A percentile compares a stretch with the other conserved stretches of the same genome.
These are phyloP conservation scores for Bufo bufo DNA, from an alignment of 2,113 vertebrate species.

Conservation along the genomic window DNA sequence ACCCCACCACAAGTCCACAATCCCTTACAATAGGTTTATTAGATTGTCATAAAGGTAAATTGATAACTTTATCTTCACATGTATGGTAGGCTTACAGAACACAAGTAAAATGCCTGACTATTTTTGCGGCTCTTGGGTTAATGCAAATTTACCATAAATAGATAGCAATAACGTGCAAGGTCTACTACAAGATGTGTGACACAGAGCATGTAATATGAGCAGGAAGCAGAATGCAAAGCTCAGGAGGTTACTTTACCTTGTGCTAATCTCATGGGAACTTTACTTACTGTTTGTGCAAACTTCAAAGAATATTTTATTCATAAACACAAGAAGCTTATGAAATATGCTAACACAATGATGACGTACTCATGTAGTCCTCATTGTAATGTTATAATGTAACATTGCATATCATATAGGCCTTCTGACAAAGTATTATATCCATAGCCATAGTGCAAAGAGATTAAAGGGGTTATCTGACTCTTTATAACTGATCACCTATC, in stretches of 20 bases:
- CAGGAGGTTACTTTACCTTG: conserved; percentile 4
- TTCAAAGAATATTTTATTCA: conserved; percentile 15
- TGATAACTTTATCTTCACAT: not conserved
- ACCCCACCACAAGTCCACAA: no score
- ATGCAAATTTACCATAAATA: conserved; percentile 15
- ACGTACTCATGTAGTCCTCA: not conserved
- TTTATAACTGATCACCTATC: no score
- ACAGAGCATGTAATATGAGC: conserved; percentile 14
- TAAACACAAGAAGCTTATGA: not conserved
- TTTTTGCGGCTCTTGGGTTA: not conserved
- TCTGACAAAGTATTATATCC: no score
- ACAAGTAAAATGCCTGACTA: not conserved
- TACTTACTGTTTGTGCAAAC: conserved; percentile 43
- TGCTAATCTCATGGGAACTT: conserved; percentile 18
- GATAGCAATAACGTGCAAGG: not conserved
- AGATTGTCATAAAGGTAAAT: not conserved
- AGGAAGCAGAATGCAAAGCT: conserved; percentile 38
- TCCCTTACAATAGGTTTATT: not conserved
- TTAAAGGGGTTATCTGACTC: no score
- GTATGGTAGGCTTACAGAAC: not conserved
- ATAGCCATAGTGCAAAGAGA: no score
- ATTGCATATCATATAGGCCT: not conserved
- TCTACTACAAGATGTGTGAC: not conserved
- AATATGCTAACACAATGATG: not conserved
- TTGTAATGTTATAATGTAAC: not conserved